A percentile compares a stretch with the other conserved stretches of the same genome.
These are phyloP conservation scores for Melanophora roralis DNA, from an alignment of 2,888 invertebrate genomes.

Conservation along the genomic window DNA sequence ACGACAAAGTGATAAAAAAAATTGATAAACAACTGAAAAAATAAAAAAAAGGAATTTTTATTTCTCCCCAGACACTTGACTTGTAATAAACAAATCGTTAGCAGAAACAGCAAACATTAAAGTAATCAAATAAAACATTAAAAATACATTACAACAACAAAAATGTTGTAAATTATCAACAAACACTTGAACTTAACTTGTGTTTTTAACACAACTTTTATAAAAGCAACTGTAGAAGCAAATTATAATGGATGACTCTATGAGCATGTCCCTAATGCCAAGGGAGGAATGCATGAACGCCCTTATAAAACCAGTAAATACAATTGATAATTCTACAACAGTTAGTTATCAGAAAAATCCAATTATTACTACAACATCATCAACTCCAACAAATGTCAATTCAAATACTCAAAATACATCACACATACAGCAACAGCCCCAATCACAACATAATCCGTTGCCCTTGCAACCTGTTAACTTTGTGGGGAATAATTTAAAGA, in stretches of 20 bases:
- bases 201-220: conserved; percentile 1
- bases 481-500: conserved; percentile 70
- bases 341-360: conserved; percentile 60
- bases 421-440: conserved; percentile 60
- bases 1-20: background rate
- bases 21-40: conserved; percentile 3
- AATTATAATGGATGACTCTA: conserved; percentile 68
- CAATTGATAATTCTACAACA: conserved; percentile 46
- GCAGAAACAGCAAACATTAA: background rate
- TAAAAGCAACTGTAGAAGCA: conserved; percentile 4
- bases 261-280: conserved; percentile 69
- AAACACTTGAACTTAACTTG: conserved; percentile 7
- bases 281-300: conserved; percentile 68
- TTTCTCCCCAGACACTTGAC: background rate
- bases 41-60: conserved; percentile 6
- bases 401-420: conserved; percentile 65
- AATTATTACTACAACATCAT: conserved; percentile 51
- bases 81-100: conserved; percentile 2
- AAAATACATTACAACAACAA: background rate
- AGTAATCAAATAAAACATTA: background rate
- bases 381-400: conserved; percentile 62
- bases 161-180: conserved; percentile 1
- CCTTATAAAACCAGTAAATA: conserved; percentile 67
- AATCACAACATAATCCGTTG: conserved; percentile 58
- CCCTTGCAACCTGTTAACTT: conserved; percentile 66